A percentile compares a stretch with the other conserved stretches of the same genome.
Conservation (phyloP, 2,797 vertebrate genomes). For the Otus scops region DNA sequence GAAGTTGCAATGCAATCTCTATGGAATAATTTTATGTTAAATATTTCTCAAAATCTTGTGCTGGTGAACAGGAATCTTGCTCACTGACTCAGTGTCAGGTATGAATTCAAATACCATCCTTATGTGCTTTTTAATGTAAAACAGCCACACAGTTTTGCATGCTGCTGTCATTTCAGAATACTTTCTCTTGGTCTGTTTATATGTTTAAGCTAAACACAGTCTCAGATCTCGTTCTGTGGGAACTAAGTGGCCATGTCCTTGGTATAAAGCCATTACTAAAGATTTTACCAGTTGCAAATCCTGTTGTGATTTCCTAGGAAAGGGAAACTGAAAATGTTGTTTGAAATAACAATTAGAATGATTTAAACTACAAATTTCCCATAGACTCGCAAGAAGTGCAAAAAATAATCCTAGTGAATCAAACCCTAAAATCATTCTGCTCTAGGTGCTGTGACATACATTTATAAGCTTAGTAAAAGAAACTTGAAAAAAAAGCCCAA, state of each 20-base stretch:
- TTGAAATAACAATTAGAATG: background rate
- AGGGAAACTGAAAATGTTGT: background rate
- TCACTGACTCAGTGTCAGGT: background rate
- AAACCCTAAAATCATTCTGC: background rate
- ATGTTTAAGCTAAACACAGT: background rate
- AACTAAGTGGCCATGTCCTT: background rate
- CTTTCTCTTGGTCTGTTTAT: background rate
- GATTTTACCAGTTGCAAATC: background rate
- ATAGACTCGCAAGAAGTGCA: background rate
- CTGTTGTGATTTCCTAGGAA: background rate
- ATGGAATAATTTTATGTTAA: background rate
- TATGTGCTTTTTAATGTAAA: background rate
- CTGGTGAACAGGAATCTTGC: background rate
- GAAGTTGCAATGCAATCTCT: background rate
- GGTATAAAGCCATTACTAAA: background rate
- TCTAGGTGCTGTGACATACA: background rate
- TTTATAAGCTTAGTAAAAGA: slow-evolving; percentile 16
- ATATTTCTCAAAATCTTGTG: background rate
- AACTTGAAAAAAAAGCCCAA: background rate
- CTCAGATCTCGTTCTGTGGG: background rate
- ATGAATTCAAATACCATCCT: background rate
- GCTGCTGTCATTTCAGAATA: background rate
- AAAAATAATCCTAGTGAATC: background rate
- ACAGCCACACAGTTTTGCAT: background rate
- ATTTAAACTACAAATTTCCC: background rate